These are phyloP conservation scores for Zapus hudsonius DNA, from an alignment of 2,113 vertebrate species.

Conservation along the genomic window DNA sequence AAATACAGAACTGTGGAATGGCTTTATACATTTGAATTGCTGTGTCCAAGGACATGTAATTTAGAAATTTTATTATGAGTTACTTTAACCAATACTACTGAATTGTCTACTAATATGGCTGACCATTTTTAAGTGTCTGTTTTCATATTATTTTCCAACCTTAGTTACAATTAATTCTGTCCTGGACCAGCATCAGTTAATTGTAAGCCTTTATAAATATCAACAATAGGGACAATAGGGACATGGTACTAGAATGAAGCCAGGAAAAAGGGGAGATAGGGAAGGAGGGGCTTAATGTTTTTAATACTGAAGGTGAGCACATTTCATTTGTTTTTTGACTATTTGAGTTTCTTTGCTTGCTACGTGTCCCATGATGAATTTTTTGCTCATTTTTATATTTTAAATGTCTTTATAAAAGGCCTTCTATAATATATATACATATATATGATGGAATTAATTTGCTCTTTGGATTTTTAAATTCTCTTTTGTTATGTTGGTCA, in stretches of 20 bases:
- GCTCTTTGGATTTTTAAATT: constrained; percentile 4
- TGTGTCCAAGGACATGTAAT: not conserved
- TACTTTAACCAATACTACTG: not conserved
- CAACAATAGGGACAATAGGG: too few species aligned
- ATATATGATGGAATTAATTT: not conserved
- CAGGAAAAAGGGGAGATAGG: too few species aligned
- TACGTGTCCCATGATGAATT: not conserved
- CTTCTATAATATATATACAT: too few species aligned
- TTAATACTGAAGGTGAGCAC: not conserved
- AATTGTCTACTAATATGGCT: not conserved
- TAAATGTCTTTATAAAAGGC: not conserved
- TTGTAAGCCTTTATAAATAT: too few species aligned
- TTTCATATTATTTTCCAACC: not conserved
- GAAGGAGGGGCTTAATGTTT: too few species aligned
- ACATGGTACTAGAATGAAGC: too few species aligned
- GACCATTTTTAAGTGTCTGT: not conserved
- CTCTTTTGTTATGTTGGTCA: not conserved
- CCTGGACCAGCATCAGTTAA: too few species aligned
- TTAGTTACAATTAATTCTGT: not conserved
- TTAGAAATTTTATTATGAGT: constrained; percentile 12
- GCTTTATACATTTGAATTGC: not conserved
- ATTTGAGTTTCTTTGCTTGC: not conserved
- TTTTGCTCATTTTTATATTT: not conserved
- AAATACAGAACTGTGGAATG: not conserved
- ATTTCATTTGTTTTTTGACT: not conserved